Evolutionary conservation across 2,888 invertebrate genomes (phyloP).

Genomic region (Muschampia plurimacula): DNA sequence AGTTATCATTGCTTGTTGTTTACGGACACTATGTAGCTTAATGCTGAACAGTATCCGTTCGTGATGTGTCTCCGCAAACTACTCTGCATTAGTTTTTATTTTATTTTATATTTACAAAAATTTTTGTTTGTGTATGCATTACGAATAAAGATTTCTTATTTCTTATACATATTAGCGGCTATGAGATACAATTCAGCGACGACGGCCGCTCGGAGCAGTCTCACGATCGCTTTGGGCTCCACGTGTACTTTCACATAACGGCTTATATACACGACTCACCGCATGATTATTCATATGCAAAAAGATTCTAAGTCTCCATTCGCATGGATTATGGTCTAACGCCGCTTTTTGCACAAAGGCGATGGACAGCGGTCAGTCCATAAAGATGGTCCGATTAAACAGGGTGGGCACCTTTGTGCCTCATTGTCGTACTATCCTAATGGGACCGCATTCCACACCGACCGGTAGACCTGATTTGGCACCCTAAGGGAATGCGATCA

Average conservation of each 20-base stretch:
- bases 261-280: slow-evolving; percentile 47
- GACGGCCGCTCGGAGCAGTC: neutral
- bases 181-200: neutral
- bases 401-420: slow-evolving; percentile 63
- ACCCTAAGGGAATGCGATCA: slow-evolving; percentile 57
- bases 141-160: too few relatives aligned
- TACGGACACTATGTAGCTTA: too few relatives aligned
- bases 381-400: slow-evolving; percentile 80
- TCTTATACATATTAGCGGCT: neutral
- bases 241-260: slow-evolving; percentile 38
- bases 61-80: too few relatives aligned
- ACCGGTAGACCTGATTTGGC: slow-evolving; percentile 75
- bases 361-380: slow-evolving; percentile 77
- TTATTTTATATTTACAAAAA: too few relatives aligned
- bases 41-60: too few relatives aligned
- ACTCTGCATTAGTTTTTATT: too few relatives aligned
- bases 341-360: slow-evolving; percentile 64
- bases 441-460: slow-evolving; percentile 79
- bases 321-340: slow-evolving; percentile 81
- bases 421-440: slow-evolving; percentile 80
- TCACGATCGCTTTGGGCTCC: slow-evolving; percentile 27
- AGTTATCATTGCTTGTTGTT: too few relatives aligned
- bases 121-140: too few relatives aligned
- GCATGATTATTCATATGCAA: slow-evolving; percentile 72
- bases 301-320: slow-evolving; percentile 65